phyloP scores from a whole-genome alignment of 2,797 vertebrate genomes.

The Carapus acus region DNA sequence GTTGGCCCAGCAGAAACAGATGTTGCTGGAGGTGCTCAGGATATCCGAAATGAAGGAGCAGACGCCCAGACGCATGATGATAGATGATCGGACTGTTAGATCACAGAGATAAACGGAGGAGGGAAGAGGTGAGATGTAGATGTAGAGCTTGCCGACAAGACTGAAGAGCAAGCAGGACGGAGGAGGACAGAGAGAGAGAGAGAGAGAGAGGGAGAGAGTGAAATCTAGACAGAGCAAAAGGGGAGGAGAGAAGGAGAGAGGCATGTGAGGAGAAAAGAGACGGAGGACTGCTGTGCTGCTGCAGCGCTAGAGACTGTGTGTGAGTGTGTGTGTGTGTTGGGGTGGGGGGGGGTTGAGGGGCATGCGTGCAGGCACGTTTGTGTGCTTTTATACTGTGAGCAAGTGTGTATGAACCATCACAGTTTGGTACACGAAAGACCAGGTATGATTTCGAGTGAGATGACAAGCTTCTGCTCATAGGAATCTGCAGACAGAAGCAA shows the following conservation, averaged over 20 bases:
- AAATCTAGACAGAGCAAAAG: conserved; percentile 67
- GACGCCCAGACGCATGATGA: conserved; percentile 73
- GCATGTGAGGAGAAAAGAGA: conserved; percentile 2
- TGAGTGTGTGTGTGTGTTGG: conserved; percentile 7
- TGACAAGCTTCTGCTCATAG: no score
- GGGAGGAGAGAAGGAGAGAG: conserved; percentile 36
- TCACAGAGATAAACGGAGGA: conserved; percentile 28
- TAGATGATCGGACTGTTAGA: conserved; percentile 15
- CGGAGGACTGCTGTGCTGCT: conserved; percentile 46
- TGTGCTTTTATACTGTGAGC: no score
- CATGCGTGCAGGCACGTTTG: conserved; percentile 2
- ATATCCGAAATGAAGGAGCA: conserved; percentile 73
- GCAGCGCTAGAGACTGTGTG: conserved; percentile 10
- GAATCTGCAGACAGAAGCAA: no score
- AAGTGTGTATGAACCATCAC: no score
- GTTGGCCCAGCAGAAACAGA: conserved; percentile 75
- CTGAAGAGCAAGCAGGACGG: conserved; percentile 50
- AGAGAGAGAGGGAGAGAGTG: conserved; percentile 54
- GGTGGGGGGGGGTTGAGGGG: conserved; percentile 6
- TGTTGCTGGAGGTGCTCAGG: conserved; percentile 69
- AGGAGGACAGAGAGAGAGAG: conserved; percentile 55
- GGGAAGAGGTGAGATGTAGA: conserved; percentile 29
- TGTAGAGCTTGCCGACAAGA: conserved; percentile 51
- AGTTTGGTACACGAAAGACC: no score
- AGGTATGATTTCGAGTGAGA: no score